Evolutionary conservation across 1,140 invertebrate genomes (phyloP).

Genomic region (Camponotus vicinus): DNA sequence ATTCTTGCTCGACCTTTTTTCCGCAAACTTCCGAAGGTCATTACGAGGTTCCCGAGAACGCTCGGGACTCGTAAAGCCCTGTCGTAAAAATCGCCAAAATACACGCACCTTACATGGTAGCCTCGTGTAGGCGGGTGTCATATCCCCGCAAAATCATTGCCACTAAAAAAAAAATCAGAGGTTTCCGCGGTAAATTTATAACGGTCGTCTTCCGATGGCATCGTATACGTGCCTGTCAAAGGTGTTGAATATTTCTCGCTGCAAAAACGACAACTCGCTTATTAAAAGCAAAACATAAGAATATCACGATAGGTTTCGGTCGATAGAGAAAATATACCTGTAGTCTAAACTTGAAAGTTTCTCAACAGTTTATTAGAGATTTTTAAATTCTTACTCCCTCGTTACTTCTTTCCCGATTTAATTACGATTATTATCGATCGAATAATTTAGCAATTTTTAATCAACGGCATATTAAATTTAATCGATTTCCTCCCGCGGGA

Average conservation of each 20-base stretch:
- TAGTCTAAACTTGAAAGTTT: no score
- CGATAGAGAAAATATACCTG: not conserved
- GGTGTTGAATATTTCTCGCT: conserved; percentile 62
- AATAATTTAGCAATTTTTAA: not conserved
- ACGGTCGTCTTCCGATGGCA: conserved; percentile 51
- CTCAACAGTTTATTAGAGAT: not conserved
- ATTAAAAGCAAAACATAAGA: conserved; percentile 15
- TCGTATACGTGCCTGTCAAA: conserved; percentile 25
- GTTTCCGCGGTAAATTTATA: conserved; percentile 74
- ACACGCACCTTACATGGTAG: conserved; percentile 76
- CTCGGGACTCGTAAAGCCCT: conserved; percentile 70
- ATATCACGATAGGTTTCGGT: not conserved
- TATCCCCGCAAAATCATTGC: conserved; percentile 77
- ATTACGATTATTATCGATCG: not conserved
- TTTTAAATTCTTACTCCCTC: not conserved
- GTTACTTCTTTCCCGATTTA: not conserved
- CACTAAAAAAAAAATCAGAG: conserved; percentile 74
- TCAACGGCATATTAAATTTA: not conserved
- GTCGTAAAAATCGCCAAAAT: conserved; percentile 78
- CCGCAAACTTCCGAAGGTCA: conserved; percentile 77
- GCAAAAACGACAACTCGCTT: conserved; percentile 3
- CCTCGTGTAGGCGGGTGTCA: conserved; percentile 75
- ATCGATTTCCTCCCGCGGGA: not conserved
- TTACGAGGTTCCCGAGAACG: conserved; percentile 68
- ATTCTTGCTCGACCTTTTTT: conserved; percentile 59